These are phyloP conservation scores for Phalanger gymnotis DNA, from an alignment of 2,797 vertebrate genomes.

Conservation along the genomic window DNA sequence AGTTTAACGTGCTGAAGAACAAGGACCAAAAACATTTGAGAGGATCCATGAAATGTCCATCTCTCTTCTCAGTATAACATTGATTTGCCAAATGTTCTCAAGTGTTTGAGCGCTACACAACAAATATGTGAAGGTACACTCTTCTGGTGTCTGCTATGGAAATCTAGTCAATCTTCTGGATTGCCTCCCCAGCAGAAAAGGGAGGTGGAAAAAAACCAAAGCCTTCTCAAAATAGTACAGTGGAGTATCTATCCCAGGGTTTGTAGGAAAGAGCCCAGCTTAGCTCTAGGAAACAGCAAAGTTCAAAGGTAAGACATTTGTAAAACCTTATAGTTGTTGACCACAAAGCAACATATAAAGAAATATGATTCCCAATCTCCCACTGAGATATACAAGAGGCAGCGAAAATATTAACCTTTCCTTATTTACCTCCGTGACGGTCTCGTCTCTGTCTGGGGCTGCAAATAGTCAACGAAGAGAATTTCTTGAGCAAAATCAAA, in stretches of 20 bases:
- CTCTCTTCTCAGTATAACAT: neutral
- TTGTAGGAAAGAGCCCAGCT: conserved; percentile 9
- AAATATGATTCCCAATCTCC: fast-evolving
- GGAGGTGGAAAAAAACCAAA: conserved; percentile 18
- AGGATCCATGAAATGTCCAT: neutral
- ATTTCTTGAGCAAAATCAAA: conserved; percentile 99
- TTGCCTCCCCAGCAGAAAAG: conserved; percentile 49
- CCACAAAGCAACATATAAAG: neutral
- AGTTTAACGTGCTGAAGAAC: neutral
- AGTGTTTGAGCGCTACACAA: conserved; percentile 5
- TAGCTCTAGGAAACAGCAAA: conserved; percentile 43
- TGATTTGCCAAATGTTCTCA: neutral
- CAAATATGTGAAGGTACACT: conserved; percentile 3
- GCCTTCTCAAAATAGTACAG: conserved; percentile 19
- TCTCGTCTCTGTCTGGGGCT: conserved; percentile 66
- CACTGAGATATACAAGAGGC: fast-evolving
- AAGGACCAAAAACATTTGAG: conserved; percentile 14
- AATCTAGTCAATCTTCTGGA: neutral
- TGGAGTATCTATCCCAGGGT: conserved; percentile 10
- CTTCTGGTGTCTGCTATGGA: neutral
- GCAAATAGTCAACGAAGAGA: conserved; percentile 93
- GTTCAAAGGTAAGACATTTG: conserved; percentile 48
- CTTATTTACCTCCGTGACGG: conserved; percentile 76
- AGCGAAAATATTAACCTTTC: neutral
- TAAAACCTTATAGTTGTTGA: neutral